Evolutionary conservation across 2,113 vertebrate species (phyloP).

Genomic region (Polypterus senegalus): DNA sequence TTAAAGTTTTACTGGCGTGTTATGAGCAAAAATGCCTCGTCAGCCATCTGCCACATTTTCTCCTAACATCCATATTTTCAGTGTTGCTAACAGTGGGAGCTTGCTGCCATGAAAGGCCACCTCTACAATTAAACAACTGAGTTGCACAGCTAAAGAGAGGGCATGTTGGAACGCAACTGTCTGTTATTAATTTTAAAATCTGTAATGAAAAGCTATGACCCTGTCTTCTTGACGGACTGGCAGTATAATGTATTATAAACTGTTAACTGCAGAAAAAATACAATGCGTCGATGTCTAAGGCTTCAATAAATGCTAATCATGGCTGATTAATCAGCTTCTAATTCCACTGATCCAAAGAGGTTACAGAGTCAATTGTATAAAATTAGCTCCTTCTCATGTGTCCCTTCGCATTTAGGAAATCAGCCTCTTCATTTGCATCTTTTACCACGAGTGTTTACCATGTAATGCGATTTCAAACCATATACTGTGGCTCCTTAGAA

Average conservation of each 20-base stretch:
- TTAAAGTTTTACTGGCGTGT: constrained; percentile 99
- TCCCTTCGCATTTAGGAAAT: constrained; percentile 50
- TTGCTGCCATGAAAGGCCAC: constrained; percentile 72
- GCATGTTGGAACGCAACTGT: constrained; percentile 51
- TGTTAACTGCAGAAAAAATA: constrained; percentile 38
- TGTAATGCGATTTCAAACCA: constrained; percentile 22
- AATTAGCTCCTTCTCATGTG: constrained; percentile 60
- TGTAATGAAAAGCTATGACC: constrained; percentile 72
- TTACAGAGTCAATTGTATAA: constrained; percentile 66
- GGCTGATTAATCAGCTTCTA: constrained; percentile 73
- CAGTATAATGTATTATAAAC: constrained; percentile 62
- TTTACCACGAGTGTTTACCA: constrained; percentile 46
- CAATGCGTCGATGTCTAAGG: constrained; percentile 35
- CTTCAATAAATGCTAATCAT: constrained; percentile 64
- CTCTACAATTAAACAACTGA: constrained; percentile 68
- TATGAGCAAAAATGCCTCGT: constrained; percentile 99
- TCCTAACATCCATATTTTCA: constrained; percentile 96
- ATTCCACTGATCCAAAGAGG: constrained; percentile 75
- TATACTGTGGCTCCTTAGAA: constrained; percentile 20
- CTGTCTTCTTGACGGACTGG: constrained; percentile 65
- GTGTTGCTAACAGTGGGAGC: constrained; percentile 74
- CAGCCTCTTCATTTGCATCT: constrained; percentile 49
- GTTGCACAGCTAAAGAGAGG: constrained; percentile 43
- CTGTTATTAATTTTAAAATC: constrained; percentile 64
- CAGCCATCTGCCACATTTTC: constrained; percentile 98